phyloP scores from a whole-genome alignment of 2,888 invertebrate genomes.

The Ariolimax columbianus region DNA sequence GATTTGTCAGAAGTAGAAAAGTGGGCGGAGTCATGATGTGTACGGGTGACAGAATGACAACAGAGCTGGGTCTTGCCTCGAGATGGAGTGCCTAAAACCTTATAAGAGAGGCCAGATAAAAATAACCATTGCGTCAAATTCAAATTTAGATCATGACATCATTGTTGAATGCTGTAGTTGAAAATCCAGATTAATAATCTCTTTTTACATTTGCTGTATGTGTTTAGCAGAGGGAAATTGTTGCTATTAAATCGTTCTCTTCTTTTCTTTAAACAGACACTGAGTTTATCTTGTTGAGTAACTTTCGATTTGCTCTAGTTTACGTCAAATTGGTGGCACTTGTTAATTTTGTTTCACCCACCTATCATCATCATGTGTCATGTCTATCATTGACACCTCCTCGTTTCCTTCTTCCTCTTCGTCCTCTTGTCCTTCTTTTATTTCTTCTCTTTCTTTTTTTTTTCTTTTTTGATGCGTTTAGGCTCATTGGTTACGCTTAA shows the following conservation, averaged over 20 bases:
- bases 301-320: not conserved
- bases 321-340: not conserved
- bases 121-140: conserved; percentile 5
- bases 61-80: not conserved
- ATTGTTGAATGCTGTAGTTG: not conserved
- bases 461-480: too few species aligned
- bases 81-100: not conserved
- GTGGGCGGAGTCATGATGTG: not conserved
- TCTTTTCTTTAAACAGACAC: not conserved
- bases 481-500: too few species aligned
- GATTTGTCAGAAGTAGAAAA: not conserved
- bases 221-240: not conserved
- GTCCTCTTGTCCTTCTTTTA: too few species aligned
- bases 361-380: too few species aligned
- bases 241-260: not conserved
- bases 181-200: not conserved
- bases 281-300: not conserved
- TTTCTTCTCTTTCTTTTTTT: too few species aligned
- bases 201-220: not conserved
- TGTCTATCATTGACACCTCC: too few species aligned
- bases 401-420: too few species aligned
- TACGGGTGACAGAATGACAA: not conserved
- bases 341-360: too few species aligned
- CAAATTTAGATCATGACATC: conserved; percentile 11
- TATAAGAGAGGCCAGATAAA: not conserved